phyloP scores from a whole-genome alignment of 1,140 invertebrate species.

The Cyclargus thomasi region DNA sequence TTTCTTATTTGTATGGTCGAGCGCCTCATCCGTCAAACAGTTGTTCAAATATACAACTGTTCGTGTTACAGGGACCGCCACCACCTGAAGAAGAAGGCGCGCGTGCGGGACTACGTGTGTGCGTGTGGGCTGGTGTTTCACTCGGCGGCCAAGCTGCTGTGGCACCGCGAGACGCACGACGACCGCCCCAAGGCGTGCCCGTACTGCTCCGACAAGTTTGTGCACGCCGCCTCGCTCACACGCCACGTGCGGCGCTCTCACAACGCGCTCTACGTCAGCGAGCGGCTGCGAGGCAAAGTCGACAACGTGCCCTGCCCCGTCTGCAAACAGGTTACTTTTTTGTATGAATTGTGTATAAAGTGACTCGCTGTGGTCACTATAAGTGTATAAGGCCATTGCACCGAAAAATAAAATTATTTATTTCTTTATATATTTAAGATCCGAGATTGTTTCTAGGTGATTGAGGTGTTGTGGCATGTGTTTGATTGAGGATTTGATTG shows the following conservation, averaged over 20 bases:
- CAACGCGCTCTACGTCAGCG: conserved; percentile 83
- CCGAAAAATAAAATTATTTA: no score
- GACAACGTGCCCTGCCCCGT: conserved; percentile 87
- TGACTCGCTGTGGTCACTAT: no score
- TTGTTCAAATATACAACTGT: no score
- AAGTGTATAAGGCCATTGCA: no score
- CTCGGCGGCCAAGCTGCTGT: conserved; percentile 86
- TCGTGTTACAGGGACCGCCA: conserved; percentile 51
- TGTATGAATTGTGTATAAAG: no score
- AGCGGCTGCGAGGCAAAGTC: conserved; percentile 58
- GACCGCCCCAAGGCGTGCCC: conserved; percentile 87
- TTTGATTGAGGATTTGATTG: conserved; percentile 2
- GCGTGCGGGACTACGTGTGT: conserved; percentile 83
- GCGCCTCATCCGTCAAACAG: no score
- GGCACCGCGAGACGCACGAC: conserved; percentile 91
- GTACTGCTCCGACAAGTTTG: conserved; percentile 88
- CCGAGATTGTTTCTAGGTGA: no score
- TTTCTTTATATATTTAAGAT: no score
- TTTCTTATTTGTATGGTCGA: no score
- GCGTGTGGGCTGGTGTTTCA: conserved; percentile 88
- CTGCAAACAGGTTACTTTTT: conserved; percentile 78
- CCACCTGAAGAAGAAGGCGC: conserved; percentile 57
- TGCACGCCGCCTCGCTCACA: conserved; percentile 87
- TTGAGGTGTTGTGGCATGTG: no score
- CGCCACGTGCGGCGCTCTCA: conserved; percentile 88